phyloP scores from a whole-genome alignment of 2,797 vertebrate genomes.

The Ctenopoma kingsleyae region DNA sequence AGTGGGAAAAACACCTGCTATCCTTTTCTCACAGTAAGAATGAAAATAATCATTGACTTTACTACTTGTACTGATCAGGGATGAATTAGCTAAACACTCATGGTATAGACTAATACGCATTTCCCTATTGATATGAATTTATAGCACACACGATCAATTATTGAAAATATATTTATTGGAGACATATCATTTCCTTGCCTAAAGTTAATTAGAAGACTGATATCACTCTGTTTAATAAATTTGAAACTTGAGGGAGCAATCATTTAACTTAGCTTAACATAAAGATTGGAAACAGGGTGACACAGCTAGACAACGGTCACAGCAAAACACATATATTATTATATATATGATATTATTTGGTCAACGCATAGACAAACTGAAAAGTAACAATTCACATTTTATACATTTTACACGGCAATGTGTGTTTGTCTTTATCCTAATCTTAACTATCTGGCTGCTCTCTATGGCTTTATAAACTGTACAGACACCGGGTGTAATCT shows the following conservation, averaged over 20 bases:
- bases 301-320: too few species aligned
- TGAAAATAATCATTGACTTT: not conserved
- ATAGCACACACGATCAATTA: not conserved
- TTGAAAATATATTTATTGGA: not conserved
- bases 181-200: not conserved
- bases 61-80: not conserved
- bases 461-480: not conserved
- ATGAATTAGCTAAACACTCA: too few species aligned
- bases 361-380: not conserved
- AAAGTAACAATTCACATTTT: not conserved
- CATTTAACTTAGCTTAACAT: too few species aligned
- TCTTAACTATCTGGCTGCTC: not conserved
- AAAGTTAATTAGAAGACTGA: too few species aligned
- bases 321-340: too few species aligned
- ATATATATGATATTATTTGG: too few species aligned
- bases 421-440: not conserved
- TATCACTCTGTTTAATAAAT: too few species aligned
- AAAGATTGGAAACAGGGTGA: too few species aligned
- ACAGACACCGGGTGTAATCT: not conserved
- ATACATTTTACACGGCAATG: too few species aligned
- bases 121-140: not conserved
- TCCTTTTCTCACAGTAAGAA: constrained; percentile 1
- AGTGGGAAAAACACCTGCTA: constrained; percentile 62
- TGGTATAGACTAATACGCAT: too few species aligned
- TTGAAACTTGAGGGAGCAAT: too few species aligned